phyloP scores from a whole-genome alignment of 2,888 invertebrate genomes.

The Cephonodes hylas region DNA sequence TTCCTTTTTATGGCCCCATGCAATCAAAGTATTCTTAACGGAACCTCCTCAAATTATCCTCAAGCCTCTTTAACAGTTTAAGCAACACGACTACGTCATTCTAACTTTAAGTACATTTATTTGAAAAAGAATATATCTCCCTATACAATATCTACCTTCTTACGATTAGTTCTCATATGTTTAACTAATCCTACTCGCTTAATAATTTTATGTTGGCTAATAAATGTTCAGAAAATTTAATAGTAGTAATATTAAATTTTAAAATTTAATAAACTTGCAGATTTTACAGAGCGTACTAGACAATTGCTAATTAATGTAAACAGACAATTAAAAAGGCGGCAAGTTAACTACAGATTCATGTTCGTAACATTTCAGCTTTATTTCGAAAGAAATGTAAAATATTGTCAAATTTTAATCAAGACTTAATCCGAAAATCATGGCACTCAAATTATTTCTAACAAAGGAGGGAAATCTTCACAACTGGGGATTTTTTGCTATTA shows the following conservation, averaged over 20 bases:
- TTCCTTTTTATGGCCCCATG: constrained; percentile 65
- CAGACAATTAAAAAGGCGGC: not conserved
- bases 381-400: constrained; percentile 49
- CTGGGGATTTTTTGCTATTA: constrained; percentile 55
- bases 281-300: constrained; percentile 19
- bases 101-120: constrained; percentile 66
- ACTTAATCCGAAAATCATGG: constrained; percentile 75
- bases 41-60: constrained; percentile 47
- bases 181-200: constrained; percentile 64
- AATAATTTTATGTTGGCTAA: constrained; percentile 65
- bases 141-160: constrained; percentile 55
- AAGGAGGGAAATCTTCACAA: constrained; percentile 79
- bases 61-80: constrained; percentile 53
- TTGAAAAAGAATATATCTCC: constrained; percentile 40
- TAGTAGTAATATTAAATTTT: not conserved
- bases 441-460: constrained; percentile 76
- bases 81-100: constrained; percentile 39
- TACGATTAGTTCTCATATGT: constrained; percentile 50
- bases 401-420: constrained; percentile 71
- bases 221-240: constrained; percentile 62
- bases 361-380: not conserved
- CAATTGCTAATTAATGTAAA: not conserved
- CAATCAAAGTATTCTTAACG: constrained; percentile 54
- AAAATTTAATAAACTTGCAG: constrained; percentile 1
- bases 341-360: not conserved